A percentile compares a stretch with the other conserved stretches of the same genome.
Conservation (phyloP, 2,113 vertebrate genomes). For the Charina bottae region DNA sequence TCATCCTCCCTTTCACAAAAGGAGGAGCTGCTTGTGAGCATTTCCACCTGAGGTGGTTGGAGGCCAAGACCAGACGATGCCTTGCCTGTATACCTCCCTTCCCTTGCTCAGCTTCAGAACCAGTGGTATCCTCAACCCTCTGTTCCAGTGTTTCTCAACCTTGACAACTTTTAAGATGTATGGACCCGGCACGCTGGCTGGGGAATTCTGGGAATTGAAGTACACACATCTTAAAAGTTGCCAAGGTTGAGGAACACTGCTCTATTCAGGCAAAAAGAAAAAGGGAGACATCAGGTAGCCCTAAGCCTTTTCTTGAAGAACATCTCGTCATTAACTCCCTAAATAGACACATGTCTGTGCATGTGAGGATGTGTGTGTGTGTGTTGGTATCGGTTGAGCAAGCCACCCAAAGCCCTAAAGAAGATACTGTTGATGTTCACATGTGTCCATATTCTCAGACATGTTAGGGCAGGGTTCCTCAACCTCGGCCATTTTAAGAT, state of each 20-base stretch:
- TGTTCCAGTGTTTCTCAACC: not conserved
- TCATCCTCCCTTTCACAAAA: too few relatives aligned
- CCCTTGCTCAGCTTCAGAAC: slow-evolving; percentile 8
- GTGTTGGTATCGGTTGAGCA: not conserved
- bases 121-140: too few relatives aligned
- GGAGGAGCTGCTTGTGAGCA: too few relatives aligned
- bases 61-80: slow-evolving; percentile 2
- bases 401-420: too few relatives aligned
- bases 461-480: too few relatives aligned
- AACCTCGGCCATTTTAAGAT: too few relatives aligned
- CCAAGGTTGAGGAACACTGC: not conserved
- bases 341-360: not conserved
- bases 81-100: not conserved
- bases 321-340: not conserved
- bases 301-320: not conserved
- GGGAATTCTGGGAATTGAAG: not conserved
- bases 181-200: not conserved
- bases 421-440: not conserved
- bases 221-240: not conserved
- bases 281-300: not conserved
- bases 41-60: too few relatives aligned
- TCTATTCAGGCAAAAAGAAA: not conserved
- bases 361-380: too few relatives aligned
- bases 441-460: not conserved
- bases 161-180: not conserved